Evolutionary conservation across 1,140 invertebrate species (phyloP).

Genomic region (Drosophila lacteicornis): DNA sequence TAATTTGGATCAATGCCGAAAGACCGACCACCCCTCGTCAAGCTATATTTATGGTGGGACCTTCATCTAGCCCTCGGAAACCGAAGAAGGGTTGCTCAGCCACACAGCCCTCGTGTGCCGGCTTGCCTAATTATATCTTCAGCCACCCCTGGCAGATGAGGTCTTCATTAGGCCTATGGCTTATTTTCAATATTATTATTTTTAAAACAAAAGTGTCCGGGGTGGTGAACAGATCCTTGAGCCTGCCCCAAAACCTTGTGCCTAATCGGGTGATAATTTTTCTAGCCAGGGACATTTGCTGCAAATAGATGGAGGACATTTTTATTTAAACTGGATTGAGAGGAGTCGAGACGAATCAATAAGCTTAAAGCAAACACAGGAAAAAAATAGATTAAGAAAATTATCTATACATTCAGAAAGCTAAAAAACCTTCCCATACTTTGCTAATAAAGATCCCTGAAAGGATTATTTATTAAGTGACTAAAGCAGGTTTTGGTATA

Average conservation of each 20-base stretch:
- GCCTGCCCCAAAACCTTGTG: conserved; percentile 39
- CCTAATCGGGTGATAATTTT: conserved; percentile 45
- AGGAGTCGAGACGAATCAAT: conserved; percentile 5
- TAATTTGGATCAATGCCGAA: conserved; percentile 29
- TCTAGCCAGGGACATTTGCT: conserved; percentile 6
- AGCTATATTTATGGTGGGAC: conserved; percentile 35
- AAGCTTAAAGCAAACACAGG: background rate
- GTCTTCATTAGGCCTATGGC: conserved; percentile 27
- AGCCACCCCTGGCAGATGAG: conserved; percentile 26
- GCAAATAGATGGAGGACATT: conserved; percentile 28
- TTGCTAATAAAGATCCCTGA: too few relatives aligned
- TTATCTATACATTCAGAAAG: background rate
- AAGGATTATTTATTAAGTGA: accelerated
- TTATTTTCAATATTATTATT: conserved; percentile 23
- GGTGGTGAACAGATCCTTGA: conserved; percentile 26
- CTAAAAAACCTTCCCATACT: background rate
- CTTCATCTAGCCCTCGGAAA: conserved; percentile 11
- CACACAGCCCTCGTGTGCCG: background rate
- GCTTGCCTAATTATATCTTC: conserved; percentile 39
- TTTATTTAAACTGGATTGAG: background rate
- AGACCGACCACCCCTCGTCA: background rate
- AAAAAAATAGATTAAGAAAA: background rate
- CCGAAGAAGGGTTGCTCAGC: conserved; percentile 11
- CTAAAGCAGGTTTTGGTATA: background rate
- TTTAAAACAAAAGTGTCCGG: conserved; percentile 28